Conservation (phyloP, 2,113 vertebrate genomes). For the Bos taurus region DNA sequence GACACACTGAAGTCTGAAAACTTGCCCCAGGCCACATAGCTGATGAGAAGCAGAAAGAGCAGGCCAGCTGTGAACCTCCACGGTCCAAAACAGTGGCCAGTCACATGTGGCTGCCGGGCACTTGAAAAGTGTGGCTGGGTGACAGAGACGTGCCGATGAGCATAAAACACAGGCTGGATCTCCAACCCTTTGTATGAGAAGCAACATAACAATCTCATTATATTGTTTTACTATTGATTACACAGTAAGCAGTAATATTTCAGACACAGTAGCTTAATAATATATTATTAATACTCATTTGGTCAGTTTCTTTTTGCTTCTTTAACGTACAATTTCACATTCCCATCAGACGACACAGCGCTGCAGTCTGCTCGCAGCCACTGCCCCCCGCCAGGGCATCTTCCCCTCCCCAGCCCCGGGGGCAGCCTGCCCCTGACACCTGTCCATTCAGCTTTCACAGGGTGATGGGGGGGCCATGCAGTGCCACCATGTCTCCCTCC, state of each 20-base stretch:
- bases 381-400: neutral
- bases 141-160: neutral
- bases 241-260: neutral
- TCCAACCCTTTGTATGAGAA: neutral
- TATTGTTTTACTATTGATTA: neutral
- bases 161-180: neutral
- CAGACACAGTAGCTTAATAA: neutral
- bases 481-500: neutral
- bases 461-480: neutral
- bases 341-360: neutral
- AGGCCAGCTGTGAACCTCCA: neutral
- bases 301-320: neutral
- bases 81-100: neutral
- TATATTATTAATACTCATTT: neutral
- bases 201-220: neutral
- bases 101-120: accelerated
- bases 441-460: no score
- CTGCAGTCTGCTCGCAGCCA: neutral
- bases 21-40: neutral
- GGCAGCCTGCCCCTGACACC: neutral
- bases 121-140: neutral
- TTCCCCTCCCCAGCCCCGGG: neutral
- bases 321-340: neutral
- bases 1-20: neutral
- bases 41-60: neutral